Evolutionary conservation across 2,888 invertebrate genomes (phyloP).

Genomic region (Eupithecia subfuscata): DNA sequence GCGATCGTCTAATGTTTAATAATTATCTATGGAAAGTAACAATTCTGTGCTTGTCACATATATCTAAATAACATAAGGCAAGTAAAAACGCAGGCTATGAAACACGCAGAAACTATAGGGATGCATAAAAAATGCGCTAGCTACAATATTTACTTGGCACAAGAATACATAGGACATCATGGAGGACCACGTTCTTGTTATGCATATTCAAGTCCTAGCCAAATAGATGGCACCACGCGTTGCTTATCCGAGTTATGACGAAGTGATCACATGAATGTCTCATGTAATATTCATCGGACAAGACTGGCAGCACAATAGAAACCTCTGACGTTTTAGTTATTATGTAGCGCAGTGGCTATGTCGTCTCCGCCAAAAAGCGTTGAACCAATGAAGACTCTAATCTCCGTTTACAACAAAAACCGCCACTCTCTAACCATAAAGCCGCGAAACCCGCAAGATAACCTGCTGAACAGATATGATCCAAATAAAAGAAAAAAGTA

Average conservation of each 20-base stretch:
- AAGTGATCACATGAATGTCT: conserved; percentile 68
- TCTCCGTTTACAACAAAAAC: background rate
- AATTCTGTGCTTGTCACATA: too few relatives aligned
- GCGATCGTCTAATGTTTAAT: too few relatives aligned
- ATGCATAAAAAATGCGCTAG: background rate
- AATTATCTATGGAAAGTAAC: too few relatives aligned
- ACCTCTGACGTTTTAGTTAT: conserved; percentile 22
- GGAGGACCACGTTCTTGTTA: conserved; percentile 35
- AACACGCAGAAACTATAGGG: background rate
- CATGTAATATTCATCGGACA: conserved; percentile 75
- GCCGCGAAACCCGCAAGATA: background rate
- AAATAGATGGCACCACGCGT: conserved; percentile 61
- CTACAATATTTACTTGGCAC: background rate
- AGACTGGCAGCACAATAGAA: conserved; percentile 45
- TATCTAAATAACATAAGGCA: background rate
- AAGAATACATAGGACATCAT: background rate
- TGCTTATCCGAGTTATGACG: conserved; percentile 65
- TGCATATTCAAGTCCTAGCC: conserved; percentile 65
- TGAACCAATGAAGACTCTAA: background rate
- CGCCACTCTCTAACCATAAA: background rate
- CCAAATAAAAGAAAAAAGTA: background rate
- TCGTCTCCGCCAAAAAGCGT: background rate
- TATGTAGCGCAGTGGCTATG: background rate
- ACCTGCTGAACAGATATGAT: background rate
- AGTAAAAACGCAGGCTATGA: background rate